Conservation (phyloP, 1,140 invertebrate species). For the Venturia canescens region DNA sequence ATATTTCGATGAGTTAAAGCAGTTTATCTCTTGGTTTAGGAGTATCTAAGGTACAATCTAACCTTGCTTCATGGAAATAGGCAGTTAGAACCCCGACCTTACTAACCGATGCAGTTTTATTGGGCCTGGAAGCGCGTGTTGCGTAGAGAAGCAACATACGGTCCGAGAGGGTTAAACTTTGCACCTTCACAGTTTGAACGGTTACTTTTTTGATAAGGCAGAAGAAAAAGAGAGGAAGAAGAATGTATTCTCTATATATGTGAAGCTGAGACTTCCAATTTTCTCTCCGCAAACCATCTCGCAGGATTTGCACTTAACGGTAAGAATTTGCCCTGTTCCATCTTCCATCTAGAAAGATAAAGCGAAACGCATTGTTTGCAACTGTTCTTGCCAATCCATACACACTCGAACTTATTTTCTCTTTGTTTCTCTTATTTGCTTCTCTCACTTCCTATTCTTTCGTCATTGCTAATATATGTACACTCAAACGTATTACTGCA, state of each 20-base stretch:
- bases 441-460: too few relatives aligned
- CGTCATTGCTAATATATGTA: background rate
- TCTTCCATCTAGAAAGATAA: background rate
- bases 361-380: slow-evolving; percentile 1
- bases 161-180: too few relatives aligned
- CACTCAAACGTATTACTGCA: background rate
- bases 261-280: background rate
- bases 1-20: too few relatives aligned
- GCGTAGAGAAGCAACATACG: too few relatives aligned
- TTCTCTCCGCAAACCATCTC: background rate
- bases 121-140: too few relatives aligned
- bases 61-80: too few relatives aligned
- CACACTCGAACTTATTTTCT: background rate
- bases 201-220: background rate
- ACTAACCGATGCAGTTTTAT: too few relatives aligned
- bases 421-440: background rate
- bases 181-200: too few relatives aligned
- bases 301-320: background rate
- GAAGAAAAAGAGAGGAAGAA: too few relatives aligned
- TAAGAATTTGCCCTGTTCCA: background rate
- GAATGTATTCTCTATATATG: background rate
- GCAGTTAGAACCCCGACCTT: too few relatives aligned
- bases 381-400: slow-evolving; percentile 9
- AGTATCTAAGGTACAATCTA: too few relatives aligned
- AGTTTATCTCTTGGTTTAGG: too few relatives aligned